Evolutionary conservation across 2,888 invertebrate species (phyloP).

Genomic region (Pandemis corylana): DNA sequence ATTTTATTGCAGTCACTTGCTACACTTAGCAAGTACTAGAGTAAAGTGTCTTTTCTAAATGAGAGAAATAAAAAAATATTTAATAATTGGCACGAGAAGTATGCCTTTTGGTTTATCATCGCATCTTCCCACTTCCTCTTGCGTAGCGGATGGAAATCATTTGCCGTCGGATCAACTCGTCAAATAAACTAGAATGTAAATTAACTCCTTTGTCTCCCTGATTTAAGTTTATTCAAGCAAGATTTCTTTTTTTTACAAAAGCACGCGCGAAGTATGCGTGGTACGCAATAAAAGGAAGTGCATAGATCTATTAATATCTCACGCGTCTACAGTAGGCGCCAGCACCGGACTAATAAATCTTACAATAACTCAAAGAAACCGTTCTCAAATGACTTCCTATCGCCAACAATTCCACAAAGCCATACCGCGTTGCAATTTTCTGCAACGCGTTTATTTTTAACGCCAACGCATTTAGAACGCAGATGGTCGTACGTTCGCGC

Average conservation of each 20-base stretch:
- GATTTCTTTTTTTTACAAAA: neutral
- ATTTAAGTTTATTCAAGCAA: too few relatives aligned
- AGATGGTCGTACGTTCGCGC: slow-evolving; percentile 15
- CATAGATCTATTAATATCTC: neutral
- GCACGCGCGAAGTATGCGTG: neutral
- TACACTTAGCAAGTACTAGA: too few relatives aligned
- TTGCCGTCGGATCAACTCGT: too few relatives aligned
- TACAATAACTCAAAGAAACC: slow-evolving; percentile 10
- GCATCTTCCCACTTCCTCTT: too few relatives aligned
- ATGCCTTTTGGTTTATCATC: too few relatives aligned
- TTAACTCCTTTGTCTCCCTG: too few relatives aligned
- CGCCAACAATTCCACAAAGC: slow-evolving; percentile 4
- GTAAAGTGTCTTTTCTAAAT: too few relatives aligned
- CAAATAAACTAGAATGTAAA: too few relatives aligned
- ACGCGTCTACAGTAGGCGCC: neutral
- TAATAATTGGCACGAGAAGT: too few relatives aligned
- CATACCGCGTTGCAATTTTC: slow-evolving; percentile 18
- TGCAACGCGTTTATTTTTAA: slow-evolving; percentile 17
- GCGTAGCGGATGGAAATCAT: too few relatives aligned
- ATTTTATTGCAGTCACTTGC: too few relatives aligned
- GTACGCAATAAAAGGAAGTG: slow-evolving; percentile 1
- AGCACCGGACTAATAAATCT: slow-evolving; percentile 3
- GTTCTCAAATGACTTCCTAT: slow-evolving; percentile 4
- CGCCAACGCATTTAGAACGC: slow-evolving; percentile 8
- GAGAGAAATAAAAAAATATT: too few relatives aligned